Evolutionary conservation across 2,888 invertebrate species (phyloP), one percentile per base, ranked within the genome.

Genomic region (Drosophila parthenogenetica): DNA sequence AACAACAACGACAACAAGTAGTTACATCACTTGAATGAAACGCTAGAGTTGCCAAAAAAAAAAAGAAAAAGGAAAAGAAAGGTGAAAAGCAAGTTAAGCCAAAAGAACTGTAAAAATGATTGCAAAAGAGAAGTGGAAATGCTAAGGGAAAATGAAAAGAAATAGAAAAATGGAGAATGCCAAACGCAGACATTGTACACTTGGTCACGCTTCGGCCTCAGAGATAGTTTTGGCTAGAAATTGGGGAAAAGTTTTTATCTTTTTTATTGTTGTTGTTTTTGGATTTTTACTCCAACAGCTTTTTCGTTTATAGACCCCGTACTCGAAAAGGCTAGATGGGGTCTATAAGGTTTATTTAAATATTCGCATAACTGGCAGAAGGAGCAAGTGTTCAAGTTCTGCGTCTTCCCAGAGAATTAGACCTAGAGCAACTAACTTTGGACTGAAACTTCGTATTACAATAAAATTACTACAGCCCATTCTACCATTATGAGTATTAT

Each of bases 21-120:
- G 69, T 75, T 75, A 72, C 72, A 72, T 75, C 68, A 75, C 72
- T 75, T 48, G 62, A 76, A 25, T 57, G 35, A 57, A 54, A 22
- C 48, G 59, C 45, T 60, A 35, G 66, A 73, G 62, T 72, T 62
- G 48, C 48, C 72, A 16, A 73, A 66, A 65, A 43, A 40, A 29
- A 13, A 55, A 42, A 32, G 22, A 45, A 10, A 37, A 2, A 32
- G 32, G 8, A n/a, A 59, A 17, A 46, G 50, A 13, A 13, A 46
- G 45, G 45, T 37, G 37, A 8, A 42, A 48, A 13, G 35, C 17
- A 16, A 16, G 16, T 32, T 8, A 32, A 19, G 13, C 40, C n/a
- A 37, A 29, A 10, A 37, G 49, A 43, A 57, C 13, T 45, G 46
- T 57, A 59, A 59, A 59, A 54, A 19, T 17, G 43, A 50, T 55